A percentile compares a stretch with the other conserved stretches of the same genome.
These are phyloP conservation scores for Drosophila differens DNA, from an alignment of 2,888 invertebrate genomes.

Conservation along the genomic window DNA sequence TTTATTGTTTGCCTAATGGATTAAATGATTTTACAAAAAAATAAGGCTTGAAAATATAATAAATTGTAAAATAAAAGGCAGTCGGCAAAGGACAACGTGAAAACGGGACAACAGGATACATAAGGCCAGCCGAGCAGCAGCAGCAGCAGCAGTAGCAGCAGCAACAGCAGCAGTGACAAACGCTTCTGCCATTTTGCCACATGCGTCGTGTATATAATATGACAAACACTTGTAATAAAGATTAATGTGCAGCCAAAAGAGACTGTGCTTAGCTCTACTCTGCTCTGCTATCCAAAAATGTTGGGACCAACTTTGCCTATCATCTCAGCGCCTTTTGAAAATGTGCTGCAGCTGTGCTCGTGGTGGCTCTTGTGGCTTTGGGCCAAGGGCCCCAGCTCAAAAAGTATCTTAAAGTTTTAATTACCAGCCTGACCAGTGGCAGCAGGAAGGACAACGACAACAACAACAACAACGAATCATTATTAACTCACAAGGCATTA, in stretches of 20 bases:
- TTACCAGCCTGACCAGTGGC: conserved; percentile 71
- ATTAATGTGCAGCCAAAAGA: conserved; percentile 63
- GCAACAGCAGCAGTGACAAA: conserved; percentile 67
- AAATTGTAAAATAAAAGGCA: conserved; percentile 76
- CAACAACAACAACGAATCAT: conserved; percentile 69
- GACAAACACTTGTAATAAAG: conserved; percentile 80
- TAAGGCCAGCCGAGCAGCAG: conserved; percentile 9
- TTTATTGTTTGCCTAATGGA: conserved; percentile 81
- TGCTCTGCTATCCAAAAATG: conserved; percentile 44
- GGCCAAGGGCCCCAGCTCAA: conserved; percentile 58
- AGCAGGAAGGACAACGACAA: conserved; percentile 30
- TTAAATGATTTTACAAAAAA: conserved; percentile 77
- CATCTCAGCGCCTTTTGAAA: conserved; percentile 45
- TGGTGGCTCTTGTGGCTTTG: conserved; percentile 30
- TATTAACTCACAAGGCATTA: conserved; percentile 65
- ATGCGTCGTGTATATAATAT: conserved; percentile 52
- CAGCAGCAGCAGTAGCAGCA: conserved; percentile 11
- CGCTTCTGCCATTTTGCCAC: conserved; percentile 55
- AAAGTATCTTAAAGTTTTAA: conserved; percentile 79
- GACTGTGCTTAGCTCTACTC: conserved; percentile 26
- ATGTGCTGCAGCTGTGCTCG: conserved; percentile 59
- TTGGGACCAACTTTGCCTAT: conserved; percentile 65
- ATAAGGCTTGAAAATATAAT: conserved; percentile 66
- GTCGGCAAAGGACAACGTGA: conserved; percentile 28
- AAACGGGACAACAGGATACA: conserved; percentile 12